phyloP scores from a whole-genome alignment of 2,888 invertebrate species.

The Carpatolechia fugitivella region DNA sequence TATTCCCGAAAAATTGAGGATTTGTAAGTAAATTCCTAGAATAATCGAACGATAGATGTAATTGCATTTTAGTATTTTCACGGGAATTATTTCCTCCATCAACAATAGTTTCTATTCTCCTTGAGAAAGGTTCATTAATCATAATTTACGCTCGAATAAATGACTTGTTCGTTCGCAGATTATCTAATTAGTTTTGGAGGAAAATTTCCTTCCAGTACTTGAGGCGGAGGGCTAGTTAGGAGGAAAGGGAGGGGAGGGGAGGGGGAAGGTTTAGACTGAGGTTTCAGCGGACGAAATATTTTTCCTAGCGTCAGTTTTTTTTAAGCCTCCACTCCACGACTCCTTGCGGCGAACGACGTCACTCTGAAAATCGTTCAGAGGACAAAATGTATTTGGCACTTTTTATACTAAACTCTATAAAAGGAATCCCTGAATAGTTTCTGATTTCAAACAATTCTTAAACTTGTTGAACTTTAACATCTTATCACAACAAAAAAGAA shows the following conservation, averaged over 20 bases:
- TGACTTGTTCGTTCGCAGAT: not conserved
- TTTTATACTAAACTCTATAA: not conserved
- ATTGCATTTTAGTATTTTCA: too few relatives aligned
- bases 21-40: too few relatives aligned
- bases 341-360: conserved; percentile 68
- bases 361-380: conserved; percentile 55
- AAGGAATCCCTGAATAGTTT: too few relatives aligned
- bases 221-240: not conserved
- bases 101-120: not conserved
- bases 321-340: conserved; percentile 65
- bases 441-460: too few relatives aligned
- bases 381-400: not conserved
- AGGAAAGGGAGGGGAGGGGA: too few relatives aligned
- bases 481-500: too few relatives aligned
- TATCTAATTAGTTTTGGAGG: not conserved
- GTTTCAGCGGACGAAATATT: conserved; percentile 70
- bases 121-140: not conserved
- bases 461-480: too few relatives aligned
- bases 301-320: conserved; percentile 61
- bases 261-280: conserved; percentile 55
- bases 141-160: not conserved
- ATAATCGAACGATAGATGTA: too few relatives aligned
- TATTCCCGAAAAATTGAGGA: too few relatives aligned
- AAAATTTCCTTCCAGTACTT: not conserved
- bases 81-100: not conserved